A percentile compares a stretch with the other conserved stretches of the same genome.
phyloP scores from a whole-genome alignment of 2,888 invertebrate species.

The Synergus itoensis region DNA sequence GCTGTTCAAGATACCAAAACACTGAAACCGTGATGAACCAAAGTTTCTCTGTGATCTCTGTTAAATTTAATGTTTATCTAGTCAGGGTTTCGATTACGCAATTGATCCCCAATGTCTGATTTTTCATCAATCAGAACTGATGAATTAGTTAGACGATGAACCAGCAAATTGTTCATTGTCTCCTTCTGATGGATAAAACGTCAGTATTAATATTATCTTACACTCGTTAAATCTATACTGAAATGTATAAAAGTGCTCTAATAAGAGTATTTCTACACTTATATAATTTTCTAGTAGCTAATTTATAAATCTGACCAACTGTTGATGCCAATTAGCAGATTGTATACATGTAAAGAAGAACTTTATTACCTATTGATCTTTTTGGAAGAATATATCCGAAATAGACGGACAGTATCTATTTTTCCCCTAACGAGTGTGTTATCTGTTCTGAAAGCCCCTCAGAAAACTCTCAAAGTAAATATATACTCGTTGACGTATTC shows the following conservation, averaged over 20 bases:
- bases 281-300: slow-evolving; percentile 1
- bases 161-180: too few species aligned
- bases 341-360: not conserved
- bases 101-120: not conserved
- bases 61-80: slow-evolving; percentile 25
- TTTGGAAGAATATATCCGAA: not conserved
- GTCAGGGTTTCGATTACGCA: not conserved
- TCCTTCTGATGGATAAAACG: not conserved
- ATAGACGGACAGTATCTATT: not conserved
- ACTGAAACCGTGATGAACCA: slow-evolving; percentile 24
- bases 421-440: not conserved
- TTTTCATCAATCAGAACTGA: not conserved
- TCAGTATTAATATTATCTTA: not conserved
- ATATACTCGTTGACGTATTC: slow-evolving; percentile 7
- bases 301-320: slow-evolving; percentile 1
- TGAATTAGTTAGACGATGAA: not conserved
- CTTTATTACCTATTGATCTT: not conserved
- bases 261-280: not conserved
- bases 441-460: not conserved
- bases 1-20: slow-evolving; percentile 44
- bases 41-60: slow-evolving; percentile 38
- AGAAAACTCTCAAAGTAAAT: not conserved
- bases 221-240: not conserved
- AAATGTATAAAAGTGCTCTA: not conserved
- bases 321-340: not conserved